A percentile compares a stretch with the other conserved stretches of the same genome.
Conservation (phyloP, 2,888 invertebrate species). For the Mylabris sibirica region DNA sequence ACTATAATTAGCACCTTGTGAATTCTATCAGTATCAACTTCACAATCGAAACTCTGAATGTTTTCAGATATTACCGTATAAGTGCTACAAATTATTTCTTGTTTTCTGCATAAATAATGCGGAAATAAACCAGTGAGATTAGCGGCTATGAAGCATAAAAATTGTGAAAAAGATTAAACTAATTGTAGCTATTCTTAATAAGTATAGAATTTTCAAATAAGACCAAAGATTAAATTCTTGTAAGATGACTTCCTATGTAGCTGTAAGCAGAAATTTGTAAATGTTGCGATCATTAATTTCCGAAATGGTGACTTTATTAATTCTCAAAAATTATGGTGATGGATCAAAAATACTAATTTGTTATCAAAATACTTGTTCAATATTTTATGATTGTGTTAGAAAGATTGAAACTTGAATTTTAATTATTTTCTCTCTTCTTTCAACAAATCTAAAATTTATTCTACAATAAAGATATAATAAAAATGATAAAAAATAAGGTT, state of each 20-base stretch:
- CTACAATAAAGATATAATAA: conserved; percentile 4
- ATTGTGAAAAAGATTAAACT: no score
- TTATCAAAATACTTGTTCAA: conserved; percentile 7
- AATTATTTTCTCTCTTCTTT: not conserved
- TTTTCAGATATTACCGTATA: not conserved
- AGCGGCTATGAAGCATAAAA: no score
- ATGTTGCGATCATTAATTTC: not conserved
- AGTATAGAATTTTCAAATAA: no score
- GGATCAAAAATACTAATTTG: conserved; percentile 9
- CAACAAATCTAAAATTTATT: conserved; percentile 4
- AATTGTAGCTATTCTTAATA: no score
- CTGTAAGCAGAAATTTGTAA: not conserved
- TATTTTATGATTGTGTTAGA: conserved; percentile 9
- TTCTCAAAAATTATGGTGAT: not conserved
- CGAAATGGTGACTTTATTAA: not conserved
- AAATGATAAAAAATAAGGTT: not conserved
- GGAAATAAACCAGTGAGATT: no score
- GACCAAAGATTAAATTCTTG: not conserved
- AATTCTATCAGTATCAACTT: not conserved
- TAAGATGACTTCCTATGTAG: no score
- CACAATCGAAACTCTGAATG: no score
- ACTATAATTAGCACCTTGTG: not conserved
- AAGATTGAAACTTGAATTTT: conserved; percentile 1
- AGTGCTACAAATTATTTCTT: not conserved
- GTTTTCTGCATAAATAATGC: not conserved